These are phyloP conservation scores for Parnassius orleans DNA, from an alignment of 2,888 invertebrate species.

Conservation along the genomic window DNA sequence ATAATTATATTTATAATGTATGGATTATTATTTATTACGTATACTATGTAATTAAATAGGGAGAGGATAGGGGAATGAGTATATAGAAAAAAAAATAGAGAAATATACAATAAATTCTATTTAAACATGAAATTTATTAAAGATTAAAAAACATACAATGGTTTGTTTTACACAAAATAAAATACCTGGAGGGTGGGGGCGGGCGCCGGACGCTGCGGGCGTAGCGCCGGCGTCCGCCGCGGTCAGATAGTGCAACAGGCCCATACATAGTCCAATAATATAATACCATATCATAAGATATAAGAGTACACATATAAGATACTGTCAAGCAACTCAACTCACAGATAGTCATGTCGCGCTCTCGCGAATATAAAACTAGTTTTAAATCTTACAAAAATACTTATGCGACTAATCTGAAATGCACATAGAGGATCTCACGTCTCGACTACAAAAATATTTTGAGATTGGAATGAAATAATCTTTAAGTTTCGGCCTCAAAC, in stretches of 20 bases:
- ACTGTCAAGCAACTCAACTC: constrained; percentile 77
- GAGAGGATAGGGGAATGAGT: constrained; percentile 62
- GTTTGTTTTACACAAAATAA: constrained; percentile 79
- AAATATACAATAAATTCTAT: constrained; percentile 80
- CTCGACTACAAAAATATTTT: constrained; percentile 80
- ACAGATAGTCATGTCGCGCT: constrained; percentile 77
- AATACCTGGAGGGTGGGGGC: constrained; percentile 71
- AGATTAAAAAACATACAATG: constrained; percentile 79
- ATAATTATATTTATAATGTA: constrained; percentile 62
- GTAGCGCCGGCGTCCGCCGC: constrained; percentile 46
- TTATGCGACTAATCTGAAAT: constrained; percentile 79
- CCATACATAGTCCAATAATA: constrained; percentile 76
- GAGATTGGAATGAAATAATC: constrained; percentile 79
- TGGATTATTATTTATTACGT: constrained; percentile 44
- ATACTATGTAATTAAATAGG: constrained; percentile 70
- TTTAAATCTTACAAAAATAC: constrained; percentile 80
- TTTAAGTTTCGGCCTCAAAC: constrained; percentile 72
- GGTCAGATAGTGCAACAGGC: constrained; percentile 73
- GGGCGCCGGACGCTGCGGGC: constrained; percentile 51
- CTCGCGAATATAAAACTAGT: constrained; percentile 76
- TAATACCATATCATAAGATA: constrained; percentile 77
- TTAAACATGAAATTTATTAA: constrained; percentile 81
- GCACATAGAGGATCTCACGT: constrained; percentile 77
- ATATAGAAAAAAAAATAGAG: constrained; percentile 77
- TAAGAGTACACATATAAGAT: constrained; percentile 75